These are phyloP conservation scores for Calypte anna DNA, from an alignment of 2,113 vertebrate genomes.

Conservation along the genomic window DNA sequence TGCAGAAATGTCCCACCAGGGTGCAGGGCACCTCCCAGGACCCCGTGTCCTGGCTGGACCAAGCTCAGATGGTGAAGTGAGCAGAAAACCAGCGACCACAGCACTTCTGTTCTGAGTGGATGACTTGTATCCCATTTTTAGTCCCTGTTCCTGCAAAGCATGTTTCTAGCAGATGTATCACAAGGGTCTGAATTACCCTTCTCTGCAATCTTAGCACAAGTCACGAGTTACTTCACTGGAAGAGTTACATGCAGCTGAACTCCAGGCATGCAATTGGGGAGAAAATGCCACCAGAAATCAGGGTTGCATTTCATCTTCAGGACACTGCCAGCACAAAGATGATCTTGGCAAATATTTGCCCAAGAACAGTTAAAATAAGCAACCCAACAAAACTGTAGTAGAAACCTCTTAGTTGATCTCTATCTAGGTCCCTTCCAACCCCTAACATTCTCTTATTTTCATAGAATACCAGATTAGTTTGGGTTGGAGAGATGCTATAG, in stretches of 20 bases:
- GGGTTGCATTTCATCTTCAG: neutral
- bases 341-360: neutral
- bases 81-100: neutral
- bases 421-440: no score
- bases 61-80: fast-evolving
- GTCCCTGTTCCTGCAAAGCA: neutral
- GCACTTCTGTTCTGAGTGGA: neutral
- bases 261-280: neutral
- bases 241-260: neutral
- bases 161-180: neutral
- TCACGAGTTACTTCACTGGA: neutral
- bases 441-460: no score
- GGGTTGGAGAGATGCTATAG: no score
- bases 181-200: neutral
- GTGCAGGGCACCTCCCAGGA: fast-evolving
- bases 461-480: no score
- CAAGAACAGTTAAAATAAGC: neutral
- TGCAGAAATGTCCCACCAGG: fast-evolving
- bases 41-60: no score
- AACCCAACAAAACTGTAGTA: neutral
- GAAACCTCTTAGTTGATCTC: neutral
- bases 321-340: neutral
- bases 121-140: neutral
- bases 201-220: neutral
- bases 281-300: neutral